Conservation (phyloP, 2,888 invertebrate species). For the Aphidius colemani region DNA sequence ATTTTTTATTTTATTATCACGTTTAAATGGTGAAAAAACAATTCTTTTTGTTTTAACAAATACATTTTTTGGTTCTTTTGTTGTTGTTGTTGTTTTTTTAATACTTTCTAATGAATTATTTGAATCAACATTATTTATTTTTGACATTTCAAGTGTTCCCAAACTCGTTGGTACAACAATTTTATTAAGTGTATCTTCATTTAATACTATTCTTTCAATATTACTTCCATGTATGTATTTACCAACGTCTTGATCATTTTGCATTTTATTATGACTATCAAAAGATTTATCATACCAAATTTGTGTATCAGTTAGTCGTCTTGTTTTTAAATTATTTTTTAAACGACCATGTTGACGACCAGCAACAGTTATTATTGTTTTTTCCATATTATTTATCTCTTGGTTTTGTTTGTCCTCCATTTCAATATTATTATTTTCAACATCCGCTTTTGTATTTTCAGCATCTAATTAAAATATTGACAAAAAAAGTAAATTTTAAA, state of each 20-base stretch:
- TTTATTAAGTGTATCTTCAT: constrained; percentile 49
- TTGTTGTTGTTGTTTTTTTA: constrained; percentile 39
- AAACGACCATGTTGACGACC: constrained; percentile 18
- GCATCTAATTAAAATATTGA: too few relatives aligned
- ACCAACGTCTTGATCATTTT: constrained; percentile 12
- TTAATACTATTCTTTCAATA: constrained; percentile 46
- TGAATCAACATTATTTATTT: constrained; percentile 24
- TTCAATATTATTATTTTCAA: not conserved
- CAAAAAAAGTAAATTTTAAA: too few relatives aligned
- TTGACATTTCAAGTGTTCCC: constrained; percentile 6
- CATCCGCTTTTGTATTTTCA: not conserved
- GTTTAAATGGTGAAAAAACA: constrained; percentile 75
- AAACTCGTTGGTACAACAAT: constrained; percentile 48
- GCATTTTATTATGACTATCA: constrained; percentile 29
- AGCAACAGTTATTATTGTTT: constrained; percentile 39
- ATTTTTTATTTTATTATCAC: constrained; percentile 41
- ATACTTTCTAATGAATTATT: constrained; percentile 24
- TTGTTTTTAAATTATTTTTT: constrained; percentile 45
- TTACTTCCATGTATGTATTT: constrained; percentile 33
- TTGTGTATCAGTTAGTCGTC: constrained; percentile 44
- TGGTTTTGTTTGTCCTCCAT: not conserved
- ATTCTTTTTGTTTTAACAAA: constrained; percentile 82
- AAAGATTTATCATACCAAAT: constrained; percentile 35
- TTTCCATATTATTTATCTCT: constrained; percentile 35
- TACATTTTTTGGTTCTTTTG: constrained; percentile 63